phyloP scores from a whole-genome alignment of 2,113 vertebrate genomes.

The Sitta europaea region DNA sequence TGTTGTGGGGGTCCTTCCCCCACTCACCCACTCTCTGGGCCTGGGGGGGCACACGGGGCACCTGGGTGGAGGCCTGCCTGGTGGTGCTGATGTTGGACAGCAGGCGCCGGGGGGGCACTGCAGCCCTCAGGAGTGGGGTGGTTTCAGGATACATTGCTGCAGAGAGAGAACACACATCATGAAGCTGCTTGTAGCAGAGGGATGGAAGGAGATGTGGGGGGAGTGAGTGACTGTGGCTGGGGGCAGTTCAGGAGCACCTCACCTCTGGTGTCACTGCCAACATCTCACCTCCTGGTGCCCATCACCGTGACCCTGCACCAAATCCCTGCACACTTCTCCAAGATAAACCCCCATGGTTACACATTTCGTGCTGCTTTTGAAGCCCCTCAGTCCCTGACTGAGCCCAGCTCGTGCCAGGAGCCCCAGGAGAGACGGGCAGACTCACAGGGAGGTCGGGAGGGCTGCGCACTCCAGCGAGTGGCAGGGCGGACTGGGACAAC shows the following conservation, averaged over 20 bases:
- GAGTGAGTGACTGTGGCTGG: not conserved
- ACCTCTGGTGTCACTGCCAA: not conserved
- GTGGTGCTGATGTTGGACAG: conserved; percentile 78
- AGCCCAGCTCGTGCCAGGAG: accelerated
- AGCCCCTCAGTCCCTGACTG: not conserved
- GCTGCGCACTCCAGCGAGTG: conserved; percentile 83
- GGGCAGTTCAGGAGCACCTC: not conserved
- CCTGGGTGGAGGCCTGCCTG: conserved; percentile 86
- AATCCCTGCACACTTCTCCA: accelerated
- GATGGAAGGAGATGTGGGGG: accelerated
- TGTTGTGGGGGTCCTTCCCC: not conserved
- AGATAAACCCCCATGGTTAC: too few relatives aligned
- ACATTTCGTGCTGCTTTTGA: not conserved
- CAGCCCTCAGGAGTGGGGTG: conserved; percentile 65
- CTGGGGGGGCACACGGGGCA: conserved; percentile 72
- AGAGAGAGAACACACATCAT: not conserved
- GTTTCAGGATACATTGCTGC: conserved; percentile 57
- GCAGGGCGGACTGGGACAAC: conserved; percentile 73
- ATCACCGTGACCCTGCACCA: not conserved
- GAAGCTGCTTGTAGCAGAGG: not conserved
- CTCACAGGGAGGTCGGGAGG: conserved; percentile 81
- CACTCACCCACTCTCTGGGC: conserved; percentile 85
- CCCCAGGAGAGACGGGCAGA: not conserved
- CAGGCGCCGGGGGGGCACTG: conserved; percentile 61
- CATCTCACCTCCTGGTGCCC: accelerated